Percentiles rank a stretch among this genome's conserved stretches.
Conservation (phyloP, 2,888 invertebrate genomes). For the Aleiodes alternator region DNA sequence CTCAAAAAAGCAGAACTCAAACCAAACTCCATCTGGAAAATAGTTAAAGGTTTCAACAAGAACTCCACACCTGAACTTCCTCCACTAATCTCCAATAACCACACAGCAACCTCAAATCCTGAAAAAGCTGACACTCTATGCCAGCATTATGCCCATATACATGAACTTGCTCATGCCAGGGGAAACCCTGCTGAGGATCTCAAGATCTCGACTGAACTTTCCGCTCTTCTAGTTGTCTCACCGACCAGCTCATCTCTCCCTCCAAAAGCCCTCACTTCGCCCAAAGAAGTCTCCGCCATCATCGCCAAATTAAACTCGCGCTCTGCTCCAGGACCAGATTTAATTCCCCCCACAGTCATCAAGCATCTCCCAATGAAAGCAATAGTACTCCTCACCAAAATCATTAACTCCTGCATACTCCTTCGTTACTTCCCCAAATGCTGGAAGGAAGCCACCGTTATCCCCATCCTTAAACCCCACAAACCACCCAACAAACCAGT, state of each 20-base stretch:
- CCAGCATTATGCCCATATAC: background rate
- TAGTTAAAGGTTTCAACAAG: background rate
- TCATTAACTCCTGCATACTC: no score
- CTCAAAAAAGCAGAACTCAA: background rate
- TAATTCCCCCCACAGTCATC: no score
- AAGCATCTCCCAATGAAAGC: no score
- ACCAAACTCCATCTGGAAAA: no score
- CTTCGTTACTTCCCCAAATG: background rate
- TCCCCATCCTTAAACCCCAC: slow-evolving; percentile 36
- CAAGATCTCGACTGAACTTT: no score
- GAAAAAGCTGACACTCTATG: background rate
- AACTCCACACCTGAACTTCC: background rate
- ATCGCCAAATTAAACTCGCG: background rate
- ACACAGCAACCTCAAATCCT: no score
- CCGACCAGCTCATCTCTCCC: no score
- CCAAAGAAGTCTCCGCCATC: background rate
- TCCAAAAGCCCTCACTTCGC: background rate
- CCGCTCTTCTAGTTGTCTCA: no score
- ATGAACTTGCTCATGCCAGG: no score
- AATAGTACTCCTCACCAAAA: no score
- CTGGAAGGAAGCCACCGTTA: background rate
- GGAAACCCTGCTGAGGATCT: no score
- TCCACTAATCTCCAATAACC: no score
- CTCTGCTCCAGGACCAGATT: background rate
- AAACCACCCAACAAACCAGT: slow-evolving; percentile 36